phyloP scores from a whole-genome alignment of 2,888 invertebrate species.

The Calliopum simillimum region DNA sequence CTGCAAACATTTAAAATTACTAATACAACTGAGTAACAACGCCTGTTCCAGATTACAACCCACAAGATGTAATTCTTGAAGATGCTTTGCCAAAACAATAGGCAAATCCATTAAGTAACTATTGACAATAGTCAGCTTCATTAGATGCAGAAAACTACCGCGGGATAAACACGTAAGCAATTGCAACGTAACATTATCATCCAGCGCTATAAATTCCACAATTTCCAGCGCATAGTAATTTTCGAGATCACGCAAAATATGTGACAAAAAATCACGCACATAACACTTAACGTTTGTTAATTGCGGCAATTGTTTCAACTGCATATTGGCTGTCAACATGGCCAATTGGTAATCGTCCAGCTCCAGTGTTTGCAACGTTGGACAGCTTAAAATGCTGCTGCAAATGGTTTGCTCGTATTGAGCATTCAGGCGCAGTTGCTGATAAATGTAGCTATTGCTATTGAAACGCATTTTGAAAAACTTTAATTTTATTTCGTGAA shows the following conservation, averaged over 20 bases:
- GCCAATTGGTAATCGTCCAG: conserved; percentile 49
- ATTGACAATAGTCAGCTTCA: not conserved
- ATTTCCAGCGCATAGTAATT: not conserved
- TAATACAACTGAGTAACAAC: not conserved
- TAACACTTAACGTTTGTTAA: conserved; percentile 14
- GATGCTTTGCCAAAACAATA: not conserved
- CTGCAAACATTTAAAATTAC: not conserved
- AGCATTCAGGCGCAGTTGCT: not conserved
- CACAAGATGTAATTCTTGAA: not conserved
- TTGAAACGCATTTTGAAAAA: conserved; percentile 11
- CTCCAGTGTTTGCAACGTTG: not conserved
- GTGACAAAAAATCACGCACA: conserved; percentile 2
- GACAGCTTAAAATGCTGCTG: not conserved
- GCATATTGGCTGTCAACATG: conserved; percentile 51
- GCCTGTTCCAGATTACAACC: conserved; percentile 2
- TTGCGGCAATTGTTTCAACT: conserved; percentile 52
- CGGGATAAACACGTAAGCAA: not conserved
- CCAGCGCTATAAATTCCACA: not conserved
- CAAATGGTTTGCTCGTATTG: not conserved
- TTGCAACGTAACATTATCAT: not conserved
- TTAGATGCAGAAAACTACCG: not conserved
- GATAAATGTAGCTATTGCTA: not conserved
- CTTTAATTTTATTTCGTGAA: not conserved
- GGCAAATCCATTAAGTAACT: conserved; percentile 1
- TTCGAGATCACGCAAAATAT: not conserved